Base-by-base conservation (phyloP, 2,888 invertebrate genomes). In the Protonemura montana region DNA sequence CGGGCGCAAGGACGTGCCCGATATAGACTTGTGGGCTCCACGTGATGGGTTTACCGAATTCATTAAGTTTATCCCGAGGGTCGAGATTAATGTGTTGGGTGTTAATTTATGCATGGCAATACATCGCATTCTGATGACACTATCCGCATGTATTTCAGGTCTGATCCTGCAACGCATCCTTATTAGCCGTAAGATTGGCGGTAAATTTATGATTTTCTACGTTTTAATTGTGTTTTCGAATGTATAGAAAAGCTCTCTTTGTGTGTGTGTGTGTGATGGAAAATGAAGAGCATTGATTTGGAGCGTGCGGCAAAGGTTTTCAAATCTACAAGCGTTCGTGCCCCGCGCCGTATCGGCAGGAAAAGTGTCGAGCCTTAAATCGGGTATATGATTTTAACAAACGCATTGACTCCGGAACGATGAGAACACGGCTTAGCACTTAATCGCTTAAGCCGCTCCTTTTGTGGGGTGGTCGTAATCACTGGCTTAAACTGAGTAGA, bases 351-450 rank as follows among this genome's bases (percentile, higher is more conserved):
- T 3, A 35, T 3, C 35, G 7, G 13, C 16, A 21, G 59, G 59
- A 59, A 59, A 59, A 59, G 59, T 59, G 59, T 21, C 59, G 59
- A 59, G 2, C 59, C 13, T 2, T 21, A 21, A 59, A 10, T 10
- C 1, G 16, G 16, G 59, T 7, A 21, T 59, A 59, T 59, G 21
- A 59, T 59, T 59, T 21, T 59, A 59, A 59, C 59, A 59, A 59
- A 59, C 59, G 59, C 59, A 59, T 59, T 59, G 59, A 59, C 59
- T 59, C 16, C 59, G 59, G 13, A 59, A 59, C 59, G 59, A 10
- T 21, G 28, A 7, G 28, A n/a, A 78, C 78, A 78, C 78, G 78
- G 28, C 78, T 78, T 28, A 78, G 78, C 78, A 78, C 78, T 78
- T 78, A 27, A 78, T 78, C 27, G 28, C 27, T 7, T 78, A 10